These are phyloP conservation scores for Trichacis sp. DNA, from an alignment of 2,888 invertebrate genomes.

Conservation along the genomic window DNA sequence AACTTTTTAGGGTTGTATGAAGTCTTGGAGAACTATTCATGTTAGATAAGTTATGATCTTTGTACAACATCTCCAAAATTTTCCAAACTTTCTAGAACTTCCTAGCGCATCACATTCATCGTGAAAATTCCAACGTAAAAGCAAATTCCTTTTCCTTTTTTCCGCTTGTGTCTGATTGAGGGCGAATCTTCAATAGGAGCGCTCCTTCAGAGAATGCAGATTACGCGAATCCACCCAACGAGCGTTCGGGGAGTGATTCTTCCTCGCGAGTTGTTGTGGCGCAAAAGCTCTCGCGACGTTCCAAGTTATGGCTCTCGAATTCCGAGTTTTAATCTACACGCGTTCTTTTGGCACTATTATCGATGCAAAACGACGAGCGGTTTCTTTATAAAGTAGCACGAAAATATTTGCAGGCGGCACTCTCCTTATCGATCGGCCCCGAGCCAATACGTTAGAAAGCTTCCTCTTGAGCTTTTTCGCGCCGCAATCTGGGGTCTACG, in stretches of 20 bases:
- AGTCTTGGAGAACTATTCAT: too few relatives aligned
- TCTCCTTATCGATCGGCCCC: constrained; percentile 47
- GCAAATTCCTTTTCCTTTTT: too few relatives aligned
- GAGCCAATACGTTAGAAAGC: constrained; percentile 51
- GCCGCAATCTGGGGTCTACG: constrained; percentile 29
- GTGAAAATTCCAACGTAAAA: too few relatives aligned
- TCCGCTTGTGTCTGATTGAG: too few relatives aligned
- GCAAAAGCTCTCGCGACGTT: not conserved
- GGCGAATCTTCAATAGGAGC: too few relatives aligned
- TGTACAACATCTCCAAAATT: too few relatives aligned
- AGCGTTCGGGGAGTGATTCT: not conserved
- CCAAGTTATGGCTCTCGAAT: not conserved
- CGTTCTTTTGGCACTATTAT: constrained; percentile 8
- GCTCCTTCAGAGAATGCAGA: too few relatives aligned
- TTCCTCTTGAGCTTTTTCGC: constrained; percentile 34
- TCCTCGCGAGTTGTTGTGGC: not conserved
- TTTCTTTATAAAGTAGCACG: constrained; percentile 12
- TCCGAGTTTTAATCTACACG: constrained; percentile 1
- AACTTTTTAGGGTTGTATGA: too few relatives aligned
- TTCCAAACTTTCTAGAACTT: too few relatives aligned
- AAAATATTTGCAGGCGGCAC: constrained; percentile 36
- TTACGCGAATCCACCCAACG: too few relatives aligned
- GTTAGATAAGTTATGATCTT: too few relatives aligned
- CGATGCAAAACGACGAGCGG: constrained; percentile 25
- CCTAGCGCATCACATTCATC: too few relatives aligned